Evolutionary conservation across 1,140 invertebrate genomes (phyloP).

Genomic region (Eumeta japonica): DNA sequence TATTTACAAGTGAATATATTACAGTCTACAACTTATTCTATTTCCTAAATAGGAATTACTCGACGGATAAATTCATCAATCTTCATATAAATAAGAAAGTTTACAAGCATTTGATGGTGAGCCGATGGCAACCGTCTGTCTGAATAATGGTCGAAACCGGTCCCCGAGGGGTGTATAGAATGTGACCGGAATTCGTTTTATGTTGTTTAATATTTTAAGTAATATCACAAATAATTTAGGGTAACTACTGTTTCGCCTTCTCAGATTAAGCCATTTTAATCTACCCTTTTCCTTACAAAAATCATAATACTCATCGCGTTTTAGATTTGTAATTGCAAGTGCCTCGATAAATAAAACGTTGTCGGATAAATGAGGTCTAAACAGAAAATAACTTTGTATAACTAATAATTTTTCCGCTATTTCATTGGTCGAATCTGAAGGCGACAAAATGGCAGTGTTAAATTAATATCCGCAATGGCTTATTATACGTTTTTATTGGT

Average conservation of each 20-base stretch:
- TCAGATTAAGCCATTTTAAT: too few species aligned
- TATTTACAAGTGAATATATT: slow-evolving; percentile 55
- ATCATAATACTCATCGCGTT: too few species aligned
- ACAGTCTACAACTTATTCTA: slow-evolving; percentile 43
- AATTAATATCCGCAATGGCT: too few species aligned
- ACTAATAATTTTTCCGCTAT: too few species aligned
- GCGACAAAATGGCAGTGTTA: too few species aligned
- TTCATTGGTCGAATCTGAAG: too few species aligned
- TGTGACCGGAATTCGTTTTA: not conserved
- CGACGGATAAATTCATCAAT: slow-evolving; percentile 8
- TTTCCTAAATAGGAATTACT: slow-evolving; percentile 24
- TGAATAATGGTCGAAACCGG: not conserved
- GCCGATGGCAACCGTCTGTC: not conserved
- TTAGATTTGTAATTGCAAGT: too few species aligned
- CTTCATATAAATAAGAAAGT: slow-evolving; percentile 12
- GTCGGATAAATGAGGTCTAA: too few species aligned
- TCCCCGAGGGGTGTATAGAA: not conserved
- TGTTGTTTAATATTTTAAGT: slow-evolving; percentile 6
- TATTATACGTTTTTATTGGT: slow-evolving; percentile 51
- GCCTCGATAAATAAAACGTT: too few species aligned
- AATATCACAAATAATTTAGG: slow-evolving; percentile 55
- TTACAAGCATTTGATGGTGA: slow-evolving; percentile 10
- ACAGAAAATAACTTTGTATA: too few species aligned
- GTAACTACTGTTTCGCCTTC: slow-evolving; percentile 39
- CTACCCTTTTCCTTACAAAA: too few species aligned